phyloP scores from a whole-genome alignment of 2,113 vertebrate genomes.

The Thymallus thymallus region DNA sequence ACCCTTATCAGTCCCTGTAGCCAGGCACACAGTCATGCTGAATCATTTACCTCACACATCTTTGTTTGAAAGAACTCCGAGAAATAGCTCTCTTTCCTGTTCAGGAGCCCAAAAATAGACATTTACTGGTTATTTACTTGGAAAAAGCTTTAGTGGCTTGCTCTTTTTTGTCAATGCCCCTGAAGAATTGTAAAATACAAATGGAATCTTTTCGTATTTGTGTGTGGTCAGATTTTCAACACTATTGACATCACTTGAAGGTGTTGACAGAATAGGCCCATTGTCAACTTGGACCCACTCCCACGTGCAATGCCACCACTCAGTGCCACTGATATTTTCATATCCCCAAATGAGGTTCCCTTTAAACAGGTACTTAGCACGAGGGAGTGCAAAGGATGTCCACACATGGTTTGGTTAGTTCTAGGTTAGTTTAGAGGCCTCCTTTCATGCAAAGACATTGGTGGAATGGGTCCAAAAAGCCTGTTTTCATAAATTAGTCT shows the following conservation, averaged over 20 bases:
- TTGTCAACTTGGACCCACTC: background rate
- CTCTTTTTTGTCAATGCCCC: background rate
- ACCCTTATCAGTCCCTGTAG: constrained; percentile 29
- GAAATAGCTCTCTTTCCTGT: background rate
- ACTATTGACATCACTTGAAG: background rate
- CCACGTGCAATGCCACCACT: background rate
- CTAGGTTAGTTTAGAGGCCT: background rate
- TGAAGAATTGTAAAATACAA: background rate
- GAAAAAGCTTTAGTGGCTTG: background rate
- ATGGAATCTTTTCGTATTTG: background rate
- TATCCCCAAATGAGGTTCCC: constrained; percentile 17
- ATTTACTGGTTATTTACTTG: background rate
- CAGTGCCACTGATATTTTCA: background rate
- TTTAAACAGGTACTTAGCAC: constrained; percentile 3
- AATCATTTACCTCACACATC: constrained; percentile 28
- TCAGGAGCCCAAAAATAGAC: background rate
- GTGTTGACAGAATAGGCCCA: background rate
- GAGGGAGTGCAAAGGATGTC: background rate
- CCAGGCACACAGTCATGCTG: constrained; percentile 11
- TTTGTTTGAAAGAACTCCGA: constrained; percentile 21
- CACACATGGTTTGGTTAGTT: background rate
- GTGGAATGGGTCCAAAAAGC: background rate
- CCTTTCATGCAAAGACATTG: background rate
- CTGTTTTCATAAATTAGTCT: background rate
- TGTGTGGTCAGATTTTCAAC: background rate